Evolutionary conservation across 2,113 vertebrate genomes (phyloP).

Genomic region (Pao palembangensis): DNA sequence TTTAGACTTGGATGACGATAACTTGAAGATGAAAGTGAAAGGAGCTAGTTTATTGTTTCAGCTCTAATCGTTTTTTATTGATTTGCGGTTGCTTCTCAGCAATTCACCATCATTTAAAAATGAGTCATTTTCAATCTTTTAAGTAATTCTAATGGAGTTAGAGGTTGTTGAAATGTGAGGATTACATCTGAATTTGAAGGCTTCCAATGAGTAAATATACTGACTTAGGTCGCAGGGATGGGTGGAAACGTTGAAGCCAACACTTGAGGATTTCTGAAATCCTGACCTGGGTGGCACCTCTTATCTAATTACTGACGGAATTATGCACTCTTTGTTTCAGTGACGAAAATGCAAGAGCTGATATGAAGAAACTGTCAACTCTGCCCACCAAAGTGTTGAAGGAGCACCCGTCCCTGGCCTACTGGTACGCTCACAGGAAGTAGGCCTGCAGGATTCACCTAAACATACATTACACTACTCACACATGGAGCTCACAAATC

Average conservation of each 20-base stretch:
- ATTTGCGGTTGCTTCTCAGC: too few relatives aligned
- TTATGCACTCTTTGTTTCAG: constrained; percentile 66
- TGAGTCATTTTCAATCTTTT: too few relatives aligned
- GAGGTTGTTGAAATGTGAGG: too few relatives aligned
- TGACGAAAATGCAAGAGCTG: constrained; percentile 88
- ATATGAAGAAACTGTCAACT: constrained; percentile 94
- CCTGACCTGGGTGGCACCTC: neutral
- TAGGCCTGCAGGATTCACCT: neutral
- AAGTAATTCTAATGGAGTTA: too few relatives aligned
- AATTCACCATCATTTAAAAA: neutral
- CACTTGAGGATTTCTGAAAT: neutral
- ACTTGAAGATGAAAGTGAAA: too few relatives aligned
- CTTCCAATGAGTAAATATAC: neutral
- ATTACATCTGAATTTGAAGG: too few relatives aligned
- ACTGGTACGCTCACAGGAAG: constrained; percentile 79
- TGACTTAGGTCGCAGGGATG: neutral
- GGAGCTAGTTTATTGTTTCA: too few relatives aligned
- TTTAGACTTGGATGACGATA: too few relatives aligned
- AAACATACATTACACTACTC: neutral
- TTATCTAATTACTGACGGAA: neutral
- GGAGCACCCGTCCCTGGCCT: constrained; percentile 95
- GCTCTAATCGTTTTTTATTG: too few relatives aligned
- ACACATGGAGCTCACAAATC: too few relatives aligned
- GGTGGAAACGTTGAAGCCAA: neutral
- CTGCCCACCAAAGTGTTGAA: constrained; percentile 95